Conservation (phyloP, 2,888 invertebrate genomes). For the Cerastis rubricosa region DNA sequence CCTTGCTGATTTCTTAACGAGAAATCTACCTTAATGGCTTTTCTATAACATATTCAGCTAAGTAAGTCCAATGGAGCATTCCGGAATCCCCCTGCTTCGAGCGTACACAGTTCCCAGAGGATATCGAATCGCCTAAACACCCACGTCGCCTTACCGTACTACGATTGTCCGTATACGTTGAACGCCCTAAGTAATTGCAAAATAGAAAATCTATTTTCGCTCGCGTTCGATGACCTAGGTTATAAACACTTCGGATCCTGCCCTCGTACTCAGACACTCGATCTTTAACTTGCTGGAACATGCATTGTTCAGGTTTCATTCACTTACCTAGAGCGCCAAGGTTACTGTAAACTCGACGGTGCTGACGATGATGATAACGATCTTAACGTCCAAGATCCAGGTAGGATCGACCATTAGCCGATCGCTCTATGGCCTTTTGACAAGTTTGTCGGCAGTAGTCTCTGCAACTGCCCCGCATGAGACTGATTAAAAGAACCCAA, state of each 20-base stretch:
- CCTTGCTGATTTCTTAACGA: background rate
- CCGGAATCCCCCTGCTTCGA: background rate
- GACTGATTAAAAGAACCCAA: background rate
- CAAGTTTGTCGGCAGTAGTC: background rate
- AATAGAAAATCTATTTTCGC: slow-evolving; percentile 4
- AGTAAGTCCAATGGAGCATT: background rate
- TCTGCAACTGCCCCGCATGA: background rate
- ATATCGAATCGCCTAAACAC: background rate
- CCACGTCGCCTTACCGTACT: background rate
- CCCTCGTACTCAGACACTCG: background rate
- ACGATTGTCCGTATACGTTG: no score
- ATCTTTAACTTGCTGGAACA: background rate
- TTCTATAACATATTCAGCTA: background rate
- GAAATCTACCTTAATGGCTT: no score
- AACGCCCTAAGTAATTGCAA: background rate
- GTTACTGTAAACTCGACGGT: background rate
- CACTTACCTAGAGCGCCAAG: background rate
- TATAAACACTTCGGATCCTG: background rate
- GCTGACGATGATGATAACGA: background rate
- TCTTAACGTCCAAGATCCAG: background rate
- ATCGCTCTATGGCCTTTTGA: background rate
- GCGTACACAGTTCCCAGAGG: background rate
- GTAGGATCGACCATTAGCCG: background rate
- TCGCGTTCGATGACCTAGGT: slow-evolving; percentile 8
- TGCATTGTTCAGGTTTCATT: background rate